Evolutionary conservation across 1,140 invertebrate species (phyloP), one percentile per base, ranked within the genome.

Genomic region (Himalopsyche phryganea): DNA sequence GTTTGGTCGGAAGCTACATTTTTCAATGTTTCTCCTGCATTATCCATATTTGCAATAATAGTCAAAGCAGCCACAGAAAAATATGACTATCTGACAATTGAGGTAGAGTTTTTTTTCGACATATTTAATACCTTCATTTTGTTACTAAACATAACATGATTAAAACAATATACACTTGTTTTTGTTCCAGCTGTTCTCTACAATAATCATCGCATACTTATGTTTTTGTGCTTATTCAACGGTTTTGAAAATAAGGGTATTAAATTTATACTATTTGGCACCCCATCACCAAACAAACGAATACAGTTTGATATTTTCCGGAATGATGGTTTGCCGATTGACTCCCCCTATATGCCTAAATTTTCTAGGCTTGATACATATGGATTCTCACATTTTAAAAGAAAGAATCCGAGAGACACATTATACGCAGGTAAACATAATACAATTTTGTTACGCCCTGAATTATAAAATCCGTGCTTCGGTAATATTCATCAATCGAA

Each of bases 1-100:
- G 90, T 99, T 10, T 99, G 97, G 96, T 98, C 95, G 6, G 98
- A 99, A 80, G 86, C 98, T 47, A 96, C 96, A 0, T 99, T 99
- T 74, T 99, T 99, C 76, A 91, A 90, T 66, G 87, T 90, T 69
- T 71, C 76, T 18, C 96, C 96, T 1, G 90, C 95, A 14, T 77
- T 99, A 4, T 98, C 96, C 0, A 80, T 99, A 45, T 98, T 99
- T 80, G 97, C 98, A 38, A 83, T 90, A 35, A 91, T 98, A 69
- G 83, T 98, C 1, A 86, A 91, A 66, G 74, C 87, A 44, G 89
- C 92, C 1, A 89, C 86, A 68, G 69, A 74, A 7, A 86, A 85
- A 59, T 94, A 97, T 69, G 91, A 98, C 76, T 98, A 98, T 81
- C 84, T 94, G 62, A 90, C 89, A 48, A 97, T 98, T 68, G 95